These are phyloP conservation scores for Cantharis rufa DNA, from an alignment of 2,888 invertebrate genomes.

Conservation along the genomic window DNA sequence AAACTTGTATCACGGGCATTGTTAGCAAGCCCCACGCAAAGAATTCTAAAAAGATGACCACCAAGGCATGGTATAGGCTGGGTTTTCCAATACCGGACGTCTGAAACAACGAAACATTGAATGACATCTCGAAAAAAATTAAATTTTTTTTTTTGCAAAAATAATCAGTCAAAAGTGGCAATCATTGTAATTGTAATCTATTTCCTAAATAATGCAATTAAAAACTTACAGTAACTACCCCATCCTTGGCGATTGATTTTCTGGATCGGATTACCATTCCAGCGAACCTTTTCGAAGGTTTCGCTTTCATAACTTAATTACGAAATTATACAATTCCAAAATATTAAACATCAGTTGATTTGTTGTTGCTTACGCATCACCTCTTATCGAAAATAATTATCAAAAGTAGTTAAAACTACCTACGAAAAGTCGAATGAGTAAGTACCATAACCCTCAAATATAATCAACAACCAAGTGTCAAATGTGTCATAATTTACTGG, in stretches of 20 bases:
- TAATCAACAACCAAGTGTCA: constrained; percentile 3
- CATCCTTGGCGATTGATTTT: constrained; percentile 86
- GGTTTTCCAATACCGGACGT: constrained; percentile 90
- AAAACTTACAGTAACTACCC: constrained; percentile 78
- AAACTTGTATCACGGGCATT: constrained; percentile 91
- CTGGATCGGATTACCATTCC: constrained; percentile 77
- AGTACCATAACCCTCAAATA: background rate
- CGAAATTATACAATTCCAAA: background rate
- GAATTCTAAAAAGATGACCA: constrained; percentile 99
- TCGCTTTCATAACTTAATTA: constrained; percentile 64
- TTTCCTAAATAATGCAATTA: background rate
- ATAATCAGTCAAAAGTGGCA: background rate
- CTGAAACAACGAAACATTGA: constrained; percentile 55
- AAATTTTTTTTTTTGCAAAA: background rate
- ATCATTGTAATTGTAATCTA: background rate
- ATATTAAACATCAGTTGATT: background rate
- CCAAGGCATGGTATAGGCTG: constrained; percentile 96
- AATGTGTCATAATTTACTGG: background rate
- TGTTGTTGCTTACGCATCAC: background rate
- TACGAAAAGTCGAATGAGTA: background rate
- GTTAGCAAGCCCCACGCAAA: constrained; percentile 99
- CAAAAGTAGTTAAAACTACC: background rate
- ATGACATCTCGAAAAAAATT: background rate
- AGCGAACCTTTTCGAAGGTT: constrained; percentile 81
- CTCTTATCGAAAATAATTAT: background rate